phyloP scores from a whole-genome alignment of 2,113 vertebrate genomes.

The Plotosus lineatus region DNA sequence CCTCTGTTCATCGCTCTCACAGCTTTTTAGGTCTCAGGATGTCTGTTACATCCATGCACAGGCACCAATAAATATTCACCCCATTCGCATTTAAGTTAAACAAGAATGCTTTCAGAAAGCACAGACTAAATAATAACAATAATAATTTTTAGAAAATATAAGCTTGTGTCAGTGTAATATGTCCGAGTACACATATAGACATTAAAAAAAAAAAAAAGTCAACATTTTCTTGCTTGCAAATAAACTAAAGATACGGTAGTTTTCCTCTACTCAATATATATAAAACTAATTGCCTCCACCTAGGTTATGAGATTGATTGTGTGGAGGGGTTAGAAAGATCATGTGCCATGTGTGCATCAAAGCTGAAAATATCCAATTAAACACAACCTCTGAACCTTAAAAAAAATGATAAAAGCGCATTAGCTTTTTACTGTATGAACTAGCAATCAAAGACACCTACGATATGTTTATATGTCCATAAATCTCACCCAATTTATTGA shows the following conservation, averaged over 20 bases:
- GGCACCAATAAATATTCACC: not conserved
- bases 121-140: constrained; percentile 23
- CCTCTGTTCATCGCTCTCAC: constrained; percentile 44
- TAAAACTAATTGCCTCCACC: not conserved
- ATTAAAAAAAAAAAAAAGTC: not conserved
- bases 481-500: too few relatives aligned
- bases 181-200: not conserved
- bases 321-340: too few relatives aligned
- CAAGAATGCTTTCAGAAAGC: constrained; percentile 16
- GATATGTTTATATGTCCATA: too few relatives aligned
- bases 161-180: not conserved
- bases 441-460: too few relatives aligned
- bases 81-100: constrained; percentile 10
- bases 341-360: too few relatives aligned
- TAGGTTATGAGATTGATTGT: too few relatives aligned
- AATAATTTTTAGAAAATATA: not conserved
- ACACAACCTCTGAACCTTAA: too few relatives aligned
- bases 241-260: not conserved
- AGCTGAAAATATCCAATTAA: too few relatives aligned
- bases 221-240: not conserved
- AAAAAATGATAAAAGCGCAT: too few relatives aligned
- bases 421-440: too few relatives aligned
- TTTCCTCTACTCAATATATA: not conserved
- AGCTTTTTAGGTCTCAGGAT: constrained; percentile 46
- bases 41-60: constrained; percentile 5